phyloP scores from a whole-genome alignment of 1,140 invertebrate genomes.

The Drosophila repletoides region DNA sequence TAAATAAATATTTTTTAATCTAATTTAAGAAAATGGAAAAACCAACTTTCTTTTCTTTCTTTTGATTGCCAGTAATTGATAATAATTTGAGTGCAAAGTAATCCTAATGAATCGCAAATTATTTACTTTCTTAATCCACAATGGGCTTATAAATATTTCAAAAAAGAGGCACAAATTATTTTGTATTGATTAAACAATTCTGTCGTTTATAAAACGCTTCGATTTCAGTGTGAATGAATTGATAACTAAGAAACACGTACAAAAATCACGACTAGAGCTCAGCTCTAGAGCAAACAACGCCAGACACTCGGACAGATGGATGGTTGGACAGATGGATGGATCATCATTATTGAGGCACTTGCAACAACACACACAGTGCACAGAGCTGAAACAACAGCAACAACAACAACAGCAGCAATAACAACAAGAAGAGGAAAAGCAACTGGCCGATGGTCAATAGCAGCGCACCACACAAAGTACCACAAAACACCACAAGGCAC shows the following conservation, averaged over 20 bases:
- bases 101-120: too few species aligned
- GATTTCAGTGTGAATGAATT: too few species aligned
- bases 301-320: not conserved
- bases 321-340: conserved; percentile 12
- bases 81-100: too few species aligned
- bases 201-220: too few species aligned
- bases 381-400: conserved; percentile 5
- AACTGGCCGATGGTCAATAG: conserved; percentile 54
- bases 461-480: conserved; percentile 37
- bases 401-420: conserved; percentile 27
- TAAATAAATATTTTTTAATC: too few species aligned
- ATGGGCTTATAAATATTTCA: too few species aligned
- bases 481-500: conserved; percentile 20
- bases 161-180: too few species aligned
- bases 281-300: not conserved
- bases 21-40: too few species aligned
- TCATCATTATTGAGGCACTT: conserved; percentile 54
- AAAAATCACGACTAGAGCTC: conserved; percentile 3
- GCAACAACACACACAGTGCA: conserved; percentile 27
- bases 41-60: too few species aligned
- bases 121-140: too few species aligned
- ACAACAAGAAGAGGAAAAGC: conserved; percentile 43
- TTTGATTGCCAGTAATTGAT: too few species aligned
- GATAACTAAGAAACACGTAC: not conserved
- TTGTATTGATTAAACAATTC: too few species aligned